A percentile compares a stretch with the other conserved stretches of the same genome.
These are phyloP conservation scores for Alfaro cultratus DNA, from an alignment of 2,797 vertebrate genomes.

Conservation along the genomic window DNA sequence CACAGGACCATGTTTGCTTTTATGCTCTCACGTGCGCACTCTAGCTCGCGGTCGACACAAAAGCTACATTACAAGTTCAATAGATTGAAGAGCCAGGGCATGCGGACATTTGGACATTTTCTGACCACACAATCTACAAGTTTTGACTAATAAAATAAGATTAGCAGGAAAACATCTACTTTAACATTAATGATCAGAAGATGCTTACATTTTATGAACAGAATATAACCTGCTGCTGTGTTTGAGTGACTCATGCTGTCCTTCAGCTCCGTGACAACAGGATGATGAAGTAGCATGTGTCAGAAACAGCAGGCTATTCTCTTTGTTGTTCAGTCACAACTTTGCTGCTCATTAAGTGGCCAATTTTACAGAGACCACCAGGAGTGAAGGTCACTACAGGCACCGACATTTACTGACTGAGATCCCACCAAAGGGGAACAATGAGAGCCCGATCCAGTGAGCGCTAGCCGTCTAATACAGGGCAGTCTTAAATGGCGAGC, in stretches of 20 bases:
- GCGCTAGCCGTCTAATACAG: constrained; percentile 28
- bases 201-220: constrained; percentile 23
- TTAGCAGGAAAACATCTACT: constrained; percentile 43
- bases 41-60: not conserved
- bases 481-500: constrained; percentile 41
- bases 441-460: constrained; percentile 32
- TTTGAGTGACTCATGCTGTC: constrained; percentile 42
- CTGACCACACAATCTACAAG: constrained; percentile 32
- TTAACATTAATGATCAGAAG: constrained; percentile 28
- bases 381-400: constrained; percentile 30
- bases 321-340: constrained; percentile 15
- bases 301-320: constrained; percentile 25
- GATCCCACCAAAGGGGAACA: constrained; percentile 60
- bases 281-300: constrained; percentile 42
- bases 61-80: not conserved
- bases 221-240: constrained; percentile 39
- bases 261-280: constrained; percentile 41
- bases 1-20: not conserved
- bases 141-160: constrained; percentile 30
- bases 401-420: constrained; percentile 41
- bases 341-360: constrained; percentile 39
- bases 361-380: constrained; percentile 58
- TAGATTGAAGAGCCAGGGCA: not conserved
- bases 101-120: constrained; percentile 19
- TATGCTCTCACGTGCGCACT: not conserved